Conservation (phyloP, 1,140 invertebrate genomes). For the Lepidotrigona ventralis region DNA sequence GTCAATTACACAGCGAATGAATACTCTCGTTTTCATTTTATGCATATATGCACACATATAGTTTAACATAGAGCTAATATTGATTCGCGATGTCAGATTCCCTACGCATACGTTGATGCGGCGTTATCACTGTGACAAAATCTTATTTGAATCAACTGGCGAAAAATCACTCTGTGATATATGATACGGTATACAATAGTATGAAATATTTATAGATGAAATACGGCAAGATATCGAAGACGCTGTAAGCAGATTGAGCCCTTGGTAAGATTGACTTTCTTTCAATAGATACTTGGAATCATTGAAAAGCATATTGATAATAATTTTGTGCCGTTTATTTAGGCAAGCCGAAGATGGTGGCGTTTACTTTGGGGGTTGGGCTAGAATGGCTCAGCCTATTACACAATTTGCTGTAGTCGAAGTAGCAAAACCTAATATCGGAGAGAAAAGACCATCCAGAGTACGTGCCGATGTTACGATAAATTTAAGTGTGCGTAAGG, state of each 20-base stretch:
- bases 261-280: constrained; percentile 86
- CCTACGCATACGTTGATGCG: background rate
- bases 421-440: constrained; percentile 92
- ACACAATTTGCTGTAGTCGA: constrained; percentile 96
- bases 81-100: background rate
- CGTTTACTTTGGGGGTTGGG: constrained; percentile 97
- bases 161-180: background rate
- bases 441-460: constrained; percentile 95
- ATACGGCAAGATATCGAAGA: constrained; percentile 99
- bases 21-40: background rate
- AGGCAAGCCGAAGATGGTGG: constrained; percentile 93
- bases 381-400: constrained; percentile 98
- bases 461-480: constrained; percentile 97
- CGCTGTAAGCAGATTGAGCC: constrained; percentile 94
- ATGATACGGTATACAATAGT: background rate
- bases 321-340: constrained; percentile 39
- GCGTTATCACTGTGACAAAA: background rate
- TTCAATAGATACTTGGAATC: background rate
- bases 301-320: background rate
- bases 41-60: background rate
- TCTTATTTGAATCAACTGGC: background rate
- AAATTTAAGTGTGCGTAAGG: constrained; percentile 92
- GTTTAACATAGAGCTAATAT: background rate
- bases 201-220: constrained; percentile 86
- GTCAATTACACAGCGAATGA: background rate